Evolutionary conservation across 2,888 invertebrate species (phyloP).

Genomic region (Hesperia comma): DNA sequence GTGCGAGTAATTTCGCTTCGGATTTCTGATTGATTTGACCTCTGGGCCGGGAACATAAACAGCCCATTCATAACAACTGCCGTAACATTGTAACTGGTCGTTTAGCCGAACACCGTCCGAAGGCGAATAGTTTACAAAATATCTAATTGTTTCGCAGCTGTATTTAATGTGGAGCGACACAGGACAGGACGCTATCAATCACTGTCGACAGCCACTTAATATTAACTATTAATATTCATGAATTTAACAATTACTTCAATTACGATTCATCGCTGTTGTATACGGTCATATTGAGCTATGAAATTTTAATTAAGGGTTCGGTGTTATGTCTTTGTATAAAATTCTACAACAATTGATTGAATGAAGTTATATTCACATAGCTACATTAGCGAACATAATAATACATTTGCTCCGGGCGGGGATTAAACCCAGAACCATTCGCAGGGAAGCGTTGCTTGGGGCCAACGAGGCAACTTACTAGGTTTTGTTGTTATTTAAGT

Average conservation of each 20-base stretch:
- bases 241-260: conserved; percentile 45
- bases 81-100: neutral
- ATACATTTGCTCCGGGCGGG: too few species aligned
- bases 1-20: too few species aligned
- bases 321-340: too few species aligned
- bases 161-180: conserved; percentile 41
- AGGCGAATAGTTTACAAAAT: conserved; percentile 28
- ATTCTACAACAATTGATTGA: too few species aligned
- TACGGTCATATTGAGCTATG: conserved; percentile 11
- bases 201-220: conserved; percentile 50
- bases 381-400: too few species aligned
- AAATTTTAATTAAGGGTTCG: neutral
- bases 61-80: neutral
- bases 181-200: conserved; percentile 68
- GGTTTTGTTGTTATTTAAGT: too few species aligned
- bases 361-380: too few species aligned
- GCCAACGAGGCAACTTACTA: too few species aligned
- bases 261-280: conserved; percentile 35
- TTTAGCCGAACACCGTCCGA: neutral
- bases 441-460: too few species aligned
- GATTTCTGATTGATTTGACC: too few species aligned
- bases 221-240: conserved; percentile 55
- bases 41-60: neutral
- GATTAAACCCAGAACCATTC: too few species aligned
- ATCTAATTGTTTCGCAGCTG: conserved; percentile 28